These are phyloP conservation scores for Halcyon smyrnensis DNA, from an alignment of 2,797 vertebrate genomes.

Conservation along the genomic window DNA sequence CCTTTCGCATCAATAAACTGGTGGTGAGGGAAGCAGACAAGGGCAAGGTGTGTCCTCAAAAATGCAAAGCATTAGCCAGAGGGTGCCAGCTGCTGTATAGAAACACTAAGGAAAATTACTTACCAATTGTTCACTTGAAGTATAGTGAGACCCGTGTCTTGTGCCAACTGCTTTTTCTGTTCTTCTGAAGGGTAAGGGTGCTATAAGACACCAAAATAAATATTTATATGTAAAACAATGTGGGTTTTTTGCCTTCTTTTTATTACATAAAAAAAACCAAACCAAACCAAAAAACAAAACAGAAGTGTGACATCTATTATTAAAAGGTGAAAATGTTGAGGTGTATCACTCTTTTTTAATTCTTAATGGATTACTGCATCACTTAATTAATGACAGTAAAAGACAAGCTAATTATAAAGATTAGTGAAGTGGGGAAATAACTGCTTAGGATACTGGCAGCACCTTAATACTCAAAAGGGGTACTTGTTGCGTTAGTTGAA, in stretches of 20 bases:
- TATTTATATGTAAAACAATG: constrained; percentile 62
- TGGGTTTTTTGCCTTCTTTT: constrained; percentile 52
- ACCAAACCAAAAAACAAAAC: background rate
- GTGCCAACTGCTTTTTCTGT: constrained; percentile 99
- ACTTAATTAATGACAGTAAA: constrained; percentile 97
- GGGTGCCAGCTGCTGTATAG: constrained; percentile 74
- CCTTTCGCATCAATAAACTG: constrained; percentile 80
- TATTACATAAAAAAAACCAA: background rate
- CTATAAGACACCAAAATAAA: constrained; percentile 82
- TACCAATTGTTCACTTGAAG: constrained; percentile 99
- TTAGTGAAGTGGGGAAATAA: constrained; percentile 96
- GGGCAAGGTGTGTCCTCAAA: constrained; percentile 74
- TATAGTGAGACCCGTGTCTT: constrained; percentile 99
- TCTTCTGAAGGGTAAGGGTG: constrained; percentile 99
- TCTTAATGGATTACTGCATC: constrained; percentile 97
- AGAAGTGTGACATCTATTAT: constrained; percentile 80
- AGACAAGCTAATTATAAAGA: constrained; percentile 98
- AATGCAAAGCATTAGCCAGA: constrained; percentile 82
- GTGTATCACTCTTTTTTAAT: constrained; percentile 85
- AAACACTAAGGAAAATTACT: constrained; percentile 83
- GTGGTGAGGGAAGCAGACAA: constrained; percentile 71
- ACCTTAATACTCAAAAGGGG: constrained; percentile 79
- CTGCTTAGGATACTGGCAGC: constrained; percentile 87
- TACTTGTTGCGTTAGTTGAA: constrained; percentile 73
- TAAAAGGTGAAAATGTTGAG: constrained; percentile 87